Evolutionary conservation across 1,140 invertebrate species (phyloP).

Genomic region (Oreohelix idahoensis): DNA sequence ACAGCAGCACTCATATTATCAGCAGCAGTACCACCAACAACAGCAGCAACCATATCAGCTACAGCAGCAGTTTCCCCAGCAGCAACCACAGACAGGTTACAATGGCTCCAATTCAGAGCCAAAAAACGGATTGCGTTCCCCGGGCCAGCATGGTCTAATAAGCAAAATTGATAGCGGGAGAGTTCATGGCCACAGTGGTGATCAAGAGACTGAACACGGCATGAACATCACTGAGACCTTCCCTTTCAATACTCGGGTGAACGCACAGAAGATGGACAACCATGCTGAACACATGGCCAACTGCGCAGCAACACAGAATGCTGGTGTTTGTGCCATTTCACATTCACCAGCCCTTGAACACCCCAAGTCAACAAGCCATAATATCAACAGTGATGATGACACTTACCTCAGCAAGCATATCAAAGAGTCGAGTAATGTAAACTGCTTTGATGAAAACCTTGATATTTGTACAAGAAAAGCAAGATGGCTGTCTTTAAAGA

Average conservation of each 20-base stretch:
- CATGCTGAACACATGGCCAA: slow-evolving; percentile 33
- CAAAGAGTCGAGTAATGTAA: not conserved
- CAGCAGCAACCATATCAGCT: not conserved
- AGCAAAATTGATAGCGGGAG: slow-evolving; percentile 31
- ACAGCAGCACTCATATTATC: slow-evolving; percentile 18
- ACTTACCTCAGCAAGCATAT: not conserved
- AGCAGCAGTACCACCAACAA: slow-evolving; percentile 22
- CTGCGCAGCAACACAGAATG: not conserved
- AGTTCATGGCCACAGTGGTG: slow-evolving; percentile 34
- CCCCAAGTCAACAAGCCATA: not conserved
- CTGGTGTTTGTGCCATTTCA: not conserved
- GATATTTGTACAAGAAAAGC: not conserved
- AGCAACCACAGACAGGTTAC: slow-evolving; percentile 10
- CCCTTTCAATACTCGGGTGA: slow-evolving; percentile 43
- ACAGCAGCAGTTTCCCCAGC: not conserved
- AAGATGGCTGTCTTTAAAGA: not conserved
- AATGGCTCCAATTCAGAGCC: slow-evolving; percentile 1
- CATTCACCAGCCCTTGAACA: not conserved
- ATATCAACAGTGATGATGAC: not conserved
- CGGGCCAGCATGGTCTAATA: slow-evolving; percentile 38
- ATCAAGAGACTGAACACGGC: slow-evolving; percentile 7
- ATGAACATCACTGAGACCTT: slow-evolving; percentile 36
- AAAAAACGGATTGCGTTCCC: slow-evolving; percentile 42
- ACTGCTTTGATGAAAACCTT: too few species aligned
- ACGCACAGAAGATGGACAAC: slow-evolving; percentile 21